Percentiles rank a stretch among this genome's conserved stretches.
Evolutionary conservation across 2,888 invertebrate species (phyloP).

Genomic region (Laspeyria flexula): DNA sequence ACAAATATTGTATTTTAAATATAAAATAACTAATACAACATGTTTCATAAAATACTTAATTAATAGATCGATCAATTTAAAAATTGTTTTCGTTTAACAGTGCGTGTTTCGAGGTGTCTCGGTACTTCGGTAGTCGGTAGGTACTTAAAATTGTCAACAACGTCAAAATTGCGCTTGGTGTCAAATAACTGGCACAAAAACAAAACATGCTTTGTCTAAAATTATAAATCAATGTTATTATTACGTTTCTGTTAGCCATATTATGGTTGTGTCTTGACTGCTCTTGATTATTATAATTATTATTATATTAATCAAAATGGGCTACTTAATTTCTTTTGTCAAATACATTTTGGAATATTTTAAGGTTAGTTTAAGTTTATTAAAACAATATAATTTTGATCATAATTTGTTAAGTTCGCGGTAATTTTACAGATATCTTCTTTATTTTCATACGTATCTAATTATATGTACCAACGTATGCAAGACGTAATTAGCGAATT

Average conservation of each 20-base stretch:
- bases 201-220: constrained; percentile 22
- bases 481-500: constrained; percentile 5
- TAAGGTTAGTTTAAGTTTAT: constrained; percentile 45
- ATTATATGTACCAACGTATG: constrained; percentile 11
- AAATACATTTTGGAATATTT: constrained; percentile 47
- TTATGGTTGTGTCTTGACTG: neutral
- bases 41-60: no score
- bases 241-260: neutral
- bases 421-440: no score
- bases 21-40: no score
- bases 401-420: neutral
- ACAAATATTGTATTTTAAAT: no score
- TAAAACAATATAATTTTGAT: neutral
- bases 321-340: constrained; percentile 45
- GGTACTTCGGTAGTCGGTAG: constrained; percentile 4
- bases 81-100: neutral
- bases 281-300: no score
- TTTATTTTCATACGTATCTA: constrained; percentile 7
- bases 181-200: constrained; percentile 19
- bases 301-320: constrained; percentile 35
- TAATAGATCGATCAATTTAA: constrained; percentile 19
- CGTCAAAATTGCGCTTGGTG: constrained; percentile 25
- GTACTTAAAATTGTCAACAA: constrained; percentile 27
- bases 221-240: neutral
- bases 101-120: no score